Evolutionary conservation across 2,797 vertebrate species (phyloP), one percentile per base, ranked within the genome.

Genomic region (Psittacula echo): DNA sequence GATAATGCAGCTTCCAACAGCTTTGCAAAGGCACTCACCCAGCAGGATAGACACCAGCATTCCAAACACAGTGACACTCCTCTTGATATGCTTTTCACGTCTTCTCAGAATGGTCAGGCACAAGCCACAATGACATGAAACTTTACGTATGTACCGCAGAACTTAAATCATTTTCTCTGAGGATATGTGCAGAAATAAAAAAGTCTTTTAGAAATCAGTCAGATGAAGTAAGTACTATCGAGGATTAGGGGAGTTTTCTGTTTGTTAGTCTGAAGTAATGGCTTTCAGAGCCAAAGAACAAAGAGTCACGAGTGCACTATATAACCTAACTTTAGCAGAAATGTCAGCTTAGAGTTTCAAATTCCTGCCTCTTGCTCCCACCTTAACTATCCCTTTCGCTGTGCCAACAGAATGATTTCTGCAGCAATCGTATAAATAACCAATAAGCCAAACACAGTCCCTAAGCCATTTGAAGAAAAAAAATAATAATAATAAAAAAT

Each of bases 51-150:
- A 77, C 24, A 47, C 19, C 2, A 3, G 45, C 41, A 71, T 32
- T 61, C 26, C 45, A 50, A 67, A 71, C 22, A 70, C 19, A 67
- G 0, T 62, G 24, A 74, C 5, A 14, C 4, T 4, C 30, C 72
- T 75, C 42, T 51, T 44, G 14, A 23, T 0, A 0, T 23, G 48
- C 18, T 85, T 76, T 82, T 70, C 30, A 70, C 7, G 26, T 19
- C 45, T 56, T 29, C 24, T 83, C 30, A 37, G 30, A n/a, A 67
- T 71, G 45, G 54, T 50, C 78, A 92, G 53, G n/a, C 30, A 86
- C 45, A 67, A 0, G 0, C 10, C 48, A 84, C 26, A 73, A 1
- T 19, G n/a, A 72, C 11, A 1, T 39, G 16, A 34, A 81, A 61
- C 7, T 65, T 84, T 6, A 0, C 18, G 5, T 15, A 47, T 1